phyloP scores from a whole-genome alignment of 1,140 invertebrate species.

The Heliconius melpomene region DNA sequence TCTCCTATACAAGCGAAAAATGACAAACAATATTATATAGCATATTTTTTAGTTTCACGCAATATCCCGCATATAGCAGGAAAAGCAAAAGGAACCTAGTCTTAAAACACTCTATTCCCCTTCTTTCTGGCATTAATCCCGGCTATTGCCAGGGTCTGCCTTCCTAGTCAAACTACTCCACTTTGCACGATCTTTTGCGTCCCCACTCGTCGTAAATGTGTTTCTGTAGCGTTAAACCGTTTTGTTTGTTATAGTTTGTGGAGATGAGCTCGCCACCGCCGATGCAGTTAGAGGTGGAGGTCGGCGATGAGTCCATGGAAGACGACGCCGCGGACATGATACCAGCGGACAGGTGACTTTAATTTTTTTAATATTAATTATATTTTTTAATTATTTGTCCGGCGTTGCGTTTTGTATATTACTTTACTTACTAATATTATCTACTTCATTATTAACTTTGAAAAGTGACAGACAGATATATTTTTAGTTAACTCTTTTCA shows the following conservation, averaged over 20 bases:
- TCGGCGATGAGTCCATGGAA: constrained; percentile 69
- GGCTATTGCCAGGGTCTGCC: too few species aligned
- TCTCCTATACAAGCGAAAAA: too few species aligned
- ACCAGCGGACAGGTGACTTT: constrained; percentile 58
- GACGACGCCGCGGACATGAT: constrained; percentile 65
- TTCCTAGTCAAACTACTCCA: too few species aligned
- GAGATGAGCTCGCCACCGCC: constrained; percentile 71
- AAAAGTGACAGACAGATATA: too few species aligned
- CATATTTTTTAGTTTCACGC: background rate
- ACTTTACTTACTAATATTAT: too few species aligned
- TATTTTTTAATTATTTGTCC: background rate
- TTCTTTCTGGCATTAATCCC: too few species aligned
- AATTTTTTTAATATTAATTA: background rate
- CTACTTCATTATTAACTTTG: too few species aligned
- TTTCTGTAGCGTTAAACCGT: background rate
- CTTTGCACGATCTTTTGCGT: too few species aligned
- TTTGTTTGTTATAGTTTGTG: constrained; percentile 6
- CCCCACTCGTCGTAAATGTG: background rate
- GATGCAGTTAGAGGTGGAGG: constrained; percentile 69
- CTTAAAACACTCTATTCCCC: background rate
- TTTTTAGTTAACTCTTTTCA: too few species aligned
- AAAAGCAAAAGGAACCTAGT: background rate
- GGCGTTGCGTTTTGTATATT: too few species aligned
- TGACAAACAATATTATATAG: too few species aligned
- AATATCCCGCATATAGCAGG: background rate